Evolutionary conservation across 1,140 invertebrate species (phyloP).

Genomic region (Carcinoscorpius rotundicauda): DNA sequence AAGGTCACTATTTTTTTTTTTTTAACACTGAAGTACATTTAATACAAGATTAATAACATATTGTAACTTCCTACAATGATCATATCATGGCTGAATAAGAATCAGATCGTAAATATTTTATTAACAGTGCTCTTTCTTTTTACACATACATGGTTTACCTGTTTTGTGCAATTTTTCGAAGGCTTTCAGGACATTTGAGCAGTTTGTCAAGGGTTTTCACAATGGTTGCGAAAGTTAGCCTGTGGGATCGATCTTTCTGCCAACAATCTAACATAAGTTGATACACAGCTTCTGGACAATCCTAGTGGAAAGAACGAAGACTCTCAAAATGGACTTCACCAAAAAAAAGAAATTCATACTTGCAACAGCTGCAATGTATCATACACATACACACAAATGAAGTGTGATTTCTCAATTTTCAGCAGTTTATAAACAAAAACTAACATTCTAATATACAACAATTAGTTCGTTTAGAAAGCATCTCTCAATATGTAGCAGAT

Average conservation of each 20-base stretch:
- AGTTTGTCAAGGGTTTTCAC: conserved; percentile 92
- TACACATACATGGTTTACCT: conserved; percentile 41
- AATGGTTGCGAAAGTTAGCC: conserved; percentile 87
- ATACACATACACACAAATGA: neutral
- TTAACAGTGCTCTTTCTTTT: no score
- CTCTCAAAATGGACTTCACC: no score
- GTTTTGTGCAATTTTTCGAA: conserved; percentile 77
- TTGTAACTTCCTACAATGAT: neutral
- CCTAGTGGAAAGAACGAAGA: conserved; percentile 26
- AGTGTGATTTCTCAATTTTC: neutral
- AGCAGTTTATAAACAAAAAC: no score
- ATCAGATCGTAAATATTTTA: neutral
- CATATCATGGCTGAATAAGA: neutral
- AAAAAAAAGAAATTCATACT: no score
- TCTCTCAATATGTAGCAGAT: no score
- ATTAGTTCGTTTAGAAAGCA: no score
- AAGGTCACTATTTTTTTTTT: no score
- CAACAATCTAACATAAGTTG: conserved; percentile 98
- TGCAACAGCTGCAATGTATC: neutral
- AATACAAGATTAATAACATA: neutral
- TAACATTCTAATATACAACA: no score
- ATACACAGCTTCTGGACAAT: conserved; percentile 69
- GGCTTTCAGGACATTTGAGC: conserved; percentile 77
- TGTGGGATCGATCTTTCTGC: conserved; percentile 93
- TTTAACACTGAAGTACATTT: neutral